These are phyloP conservation scores for Oithona nana DNA, from an alignment of 2,888 invertebrate genomes.

Conservation along the genomic window DNA sequence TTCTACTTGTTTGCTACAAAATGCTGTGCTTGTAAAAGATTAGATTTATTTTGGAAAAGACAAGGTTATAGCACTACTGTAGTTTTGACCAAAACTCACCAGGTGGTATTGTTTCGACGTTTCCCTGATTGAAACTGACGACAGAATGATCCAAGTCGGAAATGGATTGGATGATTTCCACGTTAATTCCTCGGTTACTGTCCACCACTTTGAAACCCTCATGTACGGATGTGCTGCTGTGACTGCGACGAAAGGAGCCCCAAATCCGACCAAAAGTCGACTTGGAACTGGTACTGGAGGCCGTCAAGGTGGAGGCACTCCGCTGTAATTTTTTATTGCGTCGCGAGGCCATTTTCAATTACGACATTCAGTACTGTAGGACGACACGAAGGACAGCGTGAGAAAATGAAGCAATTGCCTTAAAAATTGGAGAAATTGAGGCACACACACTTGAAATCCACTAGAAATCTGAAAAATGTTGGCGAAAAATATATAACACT, in stretches of 20 bases:
- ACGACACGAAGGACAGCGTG: no score
- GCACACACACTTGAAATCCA: no score
- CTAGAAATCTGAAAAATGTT: no score
- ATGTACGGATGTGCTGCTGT: neutral
- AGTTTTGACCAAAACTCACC: no score
- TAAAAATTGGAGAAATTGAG: no score
- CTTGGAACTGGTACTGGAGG: neutral
- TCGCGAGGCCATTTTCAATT: neutral
- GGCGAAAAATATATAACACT: no score
- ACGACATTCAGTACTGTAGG: no score
- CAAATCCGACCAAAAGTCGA: neutral
- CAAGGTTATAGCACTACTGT: no score
- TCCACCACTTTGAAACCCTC: neutral
- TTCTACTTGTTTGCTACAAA: no score
- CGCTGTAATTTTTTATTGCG: neutral
- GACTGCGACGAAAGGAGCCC: neutral
- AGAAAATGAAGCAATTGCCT: no score
- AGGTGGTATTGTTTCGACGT: neutral
- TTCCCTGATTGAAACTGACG: neutral
- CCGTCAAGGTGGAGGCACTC: neutral
- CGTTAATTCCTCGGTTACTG: neutral
- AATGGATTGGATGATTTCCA: neutral
- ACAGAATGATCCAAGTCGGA: neutral
- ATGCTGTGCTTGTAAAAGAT: no score
- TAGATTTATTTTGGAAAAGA: no score